Evolutionary conservation across 2,797 vertebrate genomes (phyloP), one percentile per base, ranked within the genome.

Genomic region (Platyrinchus mystaceus): DNA sequence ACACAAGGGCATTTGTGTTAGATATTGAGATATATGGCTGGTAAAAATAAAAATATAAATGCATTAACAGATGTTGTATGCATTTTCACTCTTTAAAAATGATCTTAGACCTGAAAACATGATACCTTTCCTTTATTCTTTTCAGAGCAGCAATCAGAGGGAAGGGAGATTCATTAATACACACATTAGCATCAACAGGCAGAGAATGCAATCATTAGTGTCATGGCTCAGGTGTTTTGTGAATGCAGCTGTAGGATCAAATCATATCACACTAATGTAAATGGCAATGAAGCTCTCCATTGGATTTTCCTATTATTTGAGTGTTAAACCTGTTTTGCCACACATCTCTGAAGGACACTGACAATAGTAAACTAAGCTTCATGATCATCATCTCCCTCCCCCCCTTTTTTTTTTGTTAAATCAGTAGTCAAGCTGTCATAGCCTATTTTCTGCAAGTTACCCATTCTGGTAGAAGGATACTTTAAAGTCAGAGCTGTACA

Each of bases 211-310:
- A 68, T 91, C 94, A 79, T 59, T 94, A 84, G 52, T 94, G 90
- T 89, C 94, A 95, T 15, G 87, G 89, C 92, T 95, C 93, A 94
- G 85, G 95, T 90, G 81, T 70, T 92, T 60, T 52, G 76, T 80
- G 83, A 93, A 90, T 91, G 88, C 82, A 93, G 81, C 36, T 90
- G 70, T 83, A 95, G 70, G 26, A 87, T 95, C 89, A 74, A 89
- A 94, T 84, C 91, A 87, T 64, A 89, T 79, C 92, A 89, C 58
- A 68, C 67, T 92, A 64, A 95, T 70, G 44, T 41, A 90, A 79
- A 95, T 21, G 84, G 71, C 63, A 95, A 19, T 37, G 75, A 62
- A 84, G 41, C 30, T 86, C 70, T 76, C 82, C 64, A 41, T 56
- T 7, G 17, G 39, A 37, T 90, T 88, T 83, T 64, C 46, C 63